These are phyloP conservation scores for Acanthopleura granulata DNA, from an alignment of 2,888 invertebrate genomes.

Conservation along the genomic window DNA sequence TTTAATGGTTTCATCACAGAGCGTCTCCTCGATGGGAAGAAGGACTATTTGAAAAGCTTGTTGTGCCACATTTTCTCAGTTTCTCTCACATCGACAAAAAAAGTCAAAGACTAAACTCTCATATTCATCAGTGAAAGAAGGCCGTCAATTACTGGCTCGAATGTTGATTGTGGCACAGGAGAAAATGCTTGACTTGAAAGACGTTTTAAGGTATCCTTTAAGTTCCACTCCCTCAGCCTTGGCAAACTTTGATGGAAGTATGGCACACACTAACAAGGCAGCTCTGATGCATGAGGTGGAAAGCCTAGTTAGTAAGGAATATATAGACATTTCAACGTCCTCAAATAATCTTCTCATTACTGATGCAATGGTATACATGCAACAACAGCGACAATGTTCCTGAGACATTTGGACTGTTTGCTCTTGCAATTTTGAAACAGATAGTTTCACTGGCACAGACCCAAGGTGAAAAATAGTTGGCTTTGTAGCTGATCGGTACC, in stretches of 20 bases:
- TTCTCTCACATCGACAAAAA: constrained; percentile 18
- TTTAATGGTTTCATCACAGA: constrained; percentile 13
- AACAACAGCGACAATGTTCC: constrained; percentile 18
- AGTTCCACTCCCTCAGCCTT: constrained; percentile 7
- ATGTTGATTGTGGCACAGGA: constrained; percentile 18
- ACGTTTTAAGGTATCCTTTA: constrained; percentile 14
- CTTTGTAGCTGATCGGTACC: constrained; percentile 21
- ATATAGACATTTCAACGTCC: background rate
- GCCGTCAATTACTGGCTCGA: constrained; percentile 9
- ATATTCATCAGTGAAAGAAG: constrained; percentile 1
- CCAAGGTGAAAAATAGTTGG: constrained; percentile 11
- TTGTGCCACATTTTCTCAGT: background rate
- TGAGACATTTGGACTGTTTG: constrained; percentile 19
- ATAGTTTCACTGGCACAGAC: constrained; percentile 10
- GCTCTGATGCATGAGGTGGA: background rate
- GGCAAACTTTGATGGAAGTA: constrained; percentile 15
- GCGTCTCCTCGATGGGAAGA: background rate
- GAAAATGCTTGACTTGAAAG: constrained; percentile 19
- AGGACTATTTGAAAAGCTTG: constrained; percentile 19
- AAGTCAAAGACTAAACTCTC: background rate
- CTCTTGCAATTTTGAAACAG: background rate
- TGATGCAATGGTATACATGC: constrained; percentile 21
- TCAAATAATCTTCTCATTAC: background rate
- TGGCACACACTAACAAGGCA: constrained; percentile 19
- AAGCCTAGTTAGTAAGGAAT: background rate